Evolutionary conservation across 2,888 invertebrate genomes (phyloP).

Genomic region (Enoplolaimus lenunculus): DNA sequence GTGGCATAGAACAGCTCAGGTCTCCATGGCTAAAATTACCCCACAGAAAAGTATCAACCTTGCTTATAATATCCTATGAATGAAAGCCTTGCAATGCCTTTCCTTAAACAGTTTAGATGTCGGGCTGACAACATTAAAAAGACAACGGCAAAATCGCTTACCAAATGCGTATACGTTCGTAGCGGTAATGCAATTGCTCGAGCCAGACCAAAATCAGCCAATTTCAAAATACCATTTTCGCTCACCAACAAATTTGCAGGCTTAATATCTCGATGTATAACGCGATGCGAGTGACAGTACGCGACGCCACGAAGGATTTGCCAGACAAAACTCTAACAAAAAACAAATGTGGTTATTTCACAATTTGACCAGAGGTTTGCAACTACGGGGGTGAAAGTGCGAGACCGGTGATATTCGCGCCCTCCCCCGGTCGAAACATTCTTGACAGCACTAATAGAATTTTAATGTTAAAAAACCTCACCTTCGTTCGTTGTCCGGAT

Average conservation of each 20-base stretch:
- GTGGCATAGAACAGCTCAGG: too few species aligned
- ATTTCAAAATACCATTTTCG: slow-evolving; percentile 70
- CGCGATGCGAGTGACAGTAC: slow-evolving; percentile 75
- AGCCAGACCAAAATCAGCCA: slow-evolving; percentile 93
- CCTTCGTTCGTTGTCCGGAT: too few species aligned
- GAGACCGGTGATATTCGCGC: background rate
- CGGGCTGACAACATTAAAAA: too few species aligned
- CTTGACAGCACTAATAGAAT: too few species aligned
- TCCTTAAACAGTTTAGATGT: too few species aligned
- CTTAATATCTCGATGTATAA: slow-evolving; percentile 75
- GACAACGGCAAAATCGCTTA: too few species aligned
- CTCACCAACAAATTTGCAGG: slow-evolving; percentile 91
- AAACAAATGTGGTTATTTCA: background rate
- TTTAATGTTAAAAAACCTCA: too few species aligned
- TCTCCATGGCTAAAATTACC: too few species aligned
- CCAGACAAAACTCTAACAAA: slow-evolving; percentile 55
- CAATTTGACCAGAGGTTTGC: slow-evolving; percentile 25
- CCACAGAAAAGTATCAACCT: too few species aligned
- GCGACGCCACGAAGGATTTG: slow-evolving; percentile 73
- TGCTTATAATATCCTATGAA: too few species aligned
- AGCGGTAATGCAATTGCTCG: slow-evolving; percentile 87
- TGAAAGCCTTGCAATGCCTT: too few species aligned
- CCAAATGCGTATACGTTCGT: slow-evolving; percentile 78
- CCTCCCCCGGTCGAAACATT: background rate
- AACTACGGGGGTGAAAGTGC: background rate